Percentiles rank a stretch among this genome's conserved stretches.
Conservation (phyloP, 2,113 vertebrate species). For the Archocentrus centrarchus region DNA sequence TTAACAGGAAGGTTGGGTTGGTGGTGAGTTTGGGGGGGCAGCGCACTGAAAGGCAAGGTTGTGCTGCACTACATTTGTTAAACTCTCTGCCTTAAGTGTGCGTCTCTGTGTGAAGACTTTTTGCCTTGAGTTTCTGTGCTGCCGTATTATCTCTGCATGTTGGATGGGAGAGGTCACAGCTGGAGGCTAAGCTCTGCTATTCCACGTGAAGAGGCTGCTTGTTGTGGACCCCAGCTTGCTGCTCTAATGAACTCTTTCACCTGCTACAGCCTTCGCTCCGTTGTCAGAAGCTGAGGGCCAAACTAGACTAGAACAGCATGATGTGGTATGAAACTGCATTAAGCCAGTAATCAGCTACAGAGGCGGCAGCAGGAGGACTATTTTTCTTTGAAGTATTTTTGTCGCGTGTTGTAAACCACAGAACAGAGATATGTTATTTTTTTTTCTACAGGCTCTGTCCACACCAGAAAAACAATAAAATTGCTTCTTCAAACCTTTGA, state of each 20-base stretch:
- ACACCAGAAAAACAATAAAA: constrained; percentile 31
- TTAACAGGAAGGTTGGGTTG: constrained; percentile 7
- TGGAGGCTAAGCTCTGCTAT: constrained; percentile 71
- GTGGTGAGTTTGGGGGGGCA: constrained; percentile 31
- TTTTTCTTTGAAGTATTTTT: constrained; percentile 41
- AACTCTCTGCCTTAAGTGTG: constrained; percentile 7
- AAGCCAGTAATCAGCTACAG: constrained; percentile 61
- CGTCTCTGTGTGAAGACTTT: constrained; percentile 27
- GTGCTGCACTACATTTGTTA: constrained; percentile 20
- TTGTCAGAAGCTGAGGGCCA: constrained; percentile 56
- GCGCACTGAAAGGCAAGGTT: constrained; percentile 37
- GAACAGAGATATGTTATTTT: constrained; percentile 15
- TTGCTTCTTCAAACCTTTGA: constrained; percentile 18
- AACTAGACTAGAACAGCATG: constrained; percentile 36
- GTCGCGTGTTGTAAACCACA: constrained; percentile 24
- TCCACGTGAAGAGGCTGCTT: constrained; percentile 70
- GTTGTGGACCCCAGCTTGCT: constrained; percentile 60
- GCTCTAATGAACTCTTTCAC: constrained; percentile 71
- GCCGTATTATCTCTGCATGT: constrained; percentile 67
- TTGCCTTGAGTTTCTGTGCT: constrained; percentile 51
- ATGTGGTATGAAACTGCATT: constrained; percentile 54
- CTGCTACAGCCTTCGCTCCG: constrained; percentile 60
- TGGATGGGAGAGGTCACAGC: constrained; percentile 72
- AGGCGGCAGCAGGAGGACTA: constrained; percentile 8
- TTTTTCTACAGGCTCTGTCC: background rate